phyloP scores from a whole-genome alignment of 2,797 vertebrate genomes.

The Sitta carolinensis region DNA sequence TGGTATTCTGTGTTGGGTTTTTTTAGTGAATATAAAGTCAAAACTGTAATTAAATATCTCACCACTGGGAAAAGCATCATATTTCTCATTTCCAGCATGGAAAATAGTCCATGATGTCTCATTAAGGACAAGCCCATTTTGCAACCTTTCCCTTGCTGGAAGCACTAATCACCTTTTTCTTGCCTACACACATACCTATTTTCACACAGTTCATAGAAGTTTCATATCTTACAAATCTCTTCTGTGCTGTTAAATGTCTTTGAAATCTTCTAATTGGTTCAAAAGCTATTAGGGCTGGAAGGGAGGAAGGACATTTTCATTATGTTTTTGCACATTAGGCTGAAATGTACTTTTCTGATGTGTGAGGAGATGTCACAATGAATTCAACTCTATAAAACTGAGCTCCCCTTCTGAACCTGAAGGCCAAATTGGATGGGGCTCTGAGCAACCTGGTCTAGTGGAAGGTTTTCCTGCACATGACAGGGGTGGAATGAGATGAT shows the following conservation, averaged over 20 bases:
- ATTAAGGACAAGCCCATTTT: conserved; percentile 32
- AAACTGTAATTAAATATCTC: conserved; percentile 32
- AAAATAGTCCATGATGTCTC: neutral
- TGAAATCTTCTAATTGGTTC: neutral
- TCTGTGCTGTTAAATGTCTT: neutral
- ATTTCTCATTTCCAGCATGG: conserved; percentile 32
- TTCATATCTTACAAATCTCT: neutral
- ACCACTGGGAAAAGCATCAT: conserved; percentile 30
- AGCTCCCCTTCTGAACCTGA: neutral
- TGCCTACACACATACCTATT: neutral
- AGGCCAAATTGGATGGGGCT: neutral
- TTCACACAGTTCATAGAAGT: conserved; percentile 2
- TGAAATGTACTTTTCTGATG: neutral
- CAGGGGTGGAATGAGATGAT: neutral
- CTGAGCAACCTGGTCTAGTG: neutral
- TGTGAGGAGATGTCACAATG: neutral
- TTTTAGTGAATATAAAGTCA: conserved; percentile 36
- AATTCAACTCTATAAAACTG: neutral
- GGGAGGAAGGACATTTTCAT: neutral
- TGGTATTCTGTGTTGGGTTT: neutral
- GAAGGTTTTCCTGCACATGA: neutral
- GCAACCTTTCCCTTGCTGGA: conserved; percentile 31
- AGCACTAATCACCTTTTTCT: conserved; percentile 24
- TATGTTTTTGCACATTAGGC: neutral
- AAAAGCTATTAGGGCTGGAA: neutral